These are phyloP conservation scores for Patella pellucida DNA, from an alignment of 2,888 invertebrate genomes.

Conservation along the genomic window DNA sequence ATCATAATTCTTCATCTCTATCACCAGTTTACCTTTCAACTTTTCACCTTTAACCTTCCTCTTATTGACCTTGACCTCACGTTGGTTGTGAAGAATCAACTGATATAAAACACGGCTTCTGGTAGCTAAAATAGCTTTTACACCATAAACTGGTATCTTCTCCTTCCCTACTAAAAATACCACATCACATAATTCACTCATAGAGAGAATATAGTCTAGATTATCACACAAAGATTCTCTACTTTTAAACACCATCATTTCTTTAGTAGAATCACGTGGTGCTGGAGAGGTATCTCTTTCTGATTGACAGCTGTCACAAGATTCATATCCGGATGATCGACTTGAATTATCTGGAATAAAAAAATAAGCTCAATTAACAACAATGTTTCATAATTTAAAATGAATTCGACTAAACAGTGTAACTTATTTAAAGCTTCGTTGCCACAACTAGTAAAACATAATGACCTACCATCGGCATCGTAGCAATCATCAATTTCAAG, in stretches of 20 bases:
- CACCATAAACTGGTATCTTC: constrained; percentile 3
- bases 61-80: background rate
- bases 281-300: background rate
- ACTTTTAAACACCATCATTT: constrained; percentile 8
- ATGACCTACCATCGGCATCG: background rate
- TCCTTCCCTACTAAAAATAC: background rate
- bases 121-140: constrained; percentile 1
- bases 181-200: background rate
- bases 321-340: background rate
- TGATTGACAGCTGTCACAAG: background rate
- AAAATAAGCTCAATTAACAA: too few species aligned
- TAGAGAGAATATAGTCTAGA: constrained; percentile 1
- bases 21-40: background rate
- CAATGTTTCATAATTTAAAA: too few species aligned
- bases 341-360: too few species aligned
- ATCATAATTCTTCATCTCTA: background rate
- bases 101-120: constrained; percentile 2
- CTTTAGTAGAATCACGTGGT: background rate
- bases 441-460: too few species aligned
- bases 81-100: background rate
- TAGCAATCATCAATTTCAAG: background rate
- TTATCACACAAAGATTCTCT: background rate
- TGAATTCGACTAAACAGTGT: too few species aligned
- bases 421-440: too few species aligned
- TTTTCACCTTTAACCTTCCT: background rate